Conservation (phyloP, 2,888 invertebrate genomes). For the Phortica magna region DNA sequence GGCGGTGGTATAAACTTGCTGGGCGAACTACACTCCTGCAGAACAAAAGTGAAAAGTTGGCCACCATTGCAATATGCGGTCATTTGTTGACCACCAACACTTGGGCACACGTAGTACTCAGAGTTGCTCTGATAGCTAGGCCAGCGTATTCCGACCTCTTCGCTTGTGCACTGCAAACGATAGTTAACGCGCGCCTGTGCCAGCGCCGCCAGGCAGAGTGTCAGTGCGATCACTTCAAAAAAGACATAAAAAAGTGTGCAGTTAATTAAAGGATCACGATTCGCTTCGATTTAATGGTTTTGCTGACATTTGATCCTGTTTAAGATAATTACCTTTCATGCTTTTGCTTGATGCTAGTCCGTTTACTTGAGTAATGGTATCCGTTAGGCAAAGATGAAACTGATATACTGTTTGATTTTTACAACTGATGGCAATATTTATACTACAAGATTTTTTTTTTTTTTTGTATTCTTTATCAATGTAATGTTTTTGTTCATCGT, state of each 20-base stretch:
- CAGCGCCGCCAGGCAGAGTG: slow-evolving; percentile 61
- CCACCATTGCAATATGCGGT: slow-evolving; percentile 68
- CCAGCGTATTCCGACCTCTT: slow-evolving; percentile 74
- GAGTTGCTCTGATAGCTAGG: slow-evolving; percentile 74
- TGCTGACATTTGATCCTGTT: background rate
- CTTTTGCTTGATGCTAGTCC: slow-evolving; percentile 41
- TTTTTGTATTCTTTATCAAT: slow-evolving; percentile 46
- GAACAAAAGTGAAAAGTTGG: slow-evolving; percentile 71
- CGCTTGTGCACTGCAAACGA: slow-evolving; percentile 63
- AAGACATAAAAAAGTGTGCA: background rate
- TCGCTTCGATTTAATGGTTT: background rate
- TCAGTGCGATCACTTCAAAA: slow-evolving; percentile 60
- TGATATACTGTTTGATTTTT: slow-evolving; percentile 63
- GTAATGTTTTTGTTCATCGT: slow-evolving; percentile 45
- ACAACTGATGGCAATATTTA: slow-evolving; percentile 64
- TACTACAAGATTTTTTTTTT: slow-evolving; percentile 49
- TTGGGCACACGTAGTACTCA: slow-evolving; percentile 69
- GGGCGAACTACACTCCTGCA: slow-evolving; percentile 70
- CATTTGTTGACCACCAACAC: slow-evolving; percentile 58
- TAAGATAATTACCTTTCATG: slow-evolving; percentile 69
- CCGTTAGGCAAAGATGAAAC: slow-evolving; percentile 61
- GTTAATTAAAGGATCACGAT: background rate
- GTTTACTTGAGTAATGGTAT: slow-evolving; percentile 43
- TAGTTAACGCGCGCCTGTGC: slow-evolving; percentile 64
- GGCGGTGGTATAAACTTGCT: slow-evolving; percentile 71